Conservation (phyloP, 2,113 vertebrate species). For the Ploceus nigricollis region DNA sequence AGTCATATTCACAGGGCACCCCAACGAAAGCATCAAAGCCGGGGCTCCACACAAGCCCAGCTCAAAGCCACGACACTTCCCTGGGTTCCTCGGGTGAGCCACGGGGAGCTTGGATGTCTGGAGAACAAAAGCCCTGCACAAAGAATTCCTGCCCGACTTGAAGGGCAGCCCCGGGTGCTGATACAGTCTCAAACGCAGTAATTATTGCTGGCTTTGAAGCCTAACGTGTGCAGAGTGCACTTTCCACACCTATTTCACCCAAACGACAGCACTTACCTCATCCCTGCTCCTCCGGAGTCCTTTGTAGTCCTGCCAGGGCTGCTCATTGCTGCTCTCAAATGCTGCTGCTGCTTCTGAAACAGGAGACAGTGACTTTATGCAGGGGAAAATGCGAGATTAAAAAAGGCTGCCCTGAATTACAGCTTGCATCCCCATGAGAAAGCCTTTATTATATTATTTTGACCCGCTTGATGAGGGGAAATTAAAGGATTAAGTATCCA, state of each 20-base stretch:
- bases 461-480: slow-evolving; percentile 51
- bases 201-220: slow-evolving; percentile 60
- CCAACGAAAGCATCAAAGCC: not conserved
- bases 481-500: slow-evolving; percentile 78
- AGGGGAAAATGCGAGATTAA: not conserved
- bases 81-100: not conserved
- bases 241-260: slow-evolving; percentile 64
- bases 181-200: slow-evolving; percentile 32
- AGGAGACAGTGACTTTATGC: slow-evolving; percentile 9
- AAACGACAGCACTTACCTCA: slow-evolving; percentile 32
- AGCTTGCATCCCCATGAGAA: slow-evolving; percentile 62
- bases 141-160: not conserved
- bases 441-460: slow-evolving; percentile 52
- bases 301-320: slow-evolving; percentile 65
- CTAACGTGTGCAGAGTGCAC: slow-evolving; percentile 1
- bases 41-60: not conserved
- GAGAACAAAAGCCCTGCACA: slow-evolving; percentile 7
- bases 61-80: not conserved
- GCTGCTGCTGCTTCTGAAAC: not conserved
- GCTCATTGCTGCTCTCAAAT: slow-evolving; percentile 9
- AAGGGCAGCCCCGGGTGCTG: not conserved
- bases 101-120: not conserved
- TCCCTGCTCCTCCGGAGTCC: not conserved
- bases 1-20: not conserved
- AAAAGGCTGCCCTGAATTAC: slow-evolving; percentile 18